These are phyloP conservation scores for Morpho achilles DNA, from an alignment of 2,888 invertebrate genomes.

Conservation along the genomic window DNA sequence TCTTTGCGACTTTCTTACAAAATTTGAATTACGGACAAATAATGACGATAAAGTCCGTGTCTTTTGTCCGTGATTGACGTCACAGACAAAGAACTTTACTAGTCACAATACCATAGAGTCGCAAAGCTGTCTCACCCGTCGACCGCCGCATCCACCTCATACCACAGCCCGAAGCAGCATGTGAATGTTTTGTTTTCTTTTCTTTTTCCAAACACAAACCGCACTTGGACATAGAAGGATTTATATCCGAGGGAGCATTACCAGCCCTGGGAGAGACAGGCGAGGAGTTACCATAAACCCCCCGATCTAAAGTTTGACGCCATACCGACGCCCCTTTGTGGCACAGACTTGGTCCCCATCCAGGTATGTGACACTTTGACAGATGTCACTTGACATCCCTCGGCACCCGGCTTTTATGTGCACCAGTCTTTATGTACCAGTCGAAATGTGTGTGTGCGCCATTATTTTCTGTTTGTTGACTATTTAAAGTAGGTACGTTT, in stretches of 20 bases:
- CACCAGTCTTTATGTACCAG: slow-evolving; percentile 50
- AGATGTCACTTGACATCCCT: slow-evolving; percentile 57
- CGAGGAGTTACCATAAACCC: slow-evolving; percentile 79
- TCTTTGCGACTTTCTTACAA: slow-evolving; percentile 36
- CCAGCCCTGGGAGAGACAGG: slow-evolving; percentile 85
- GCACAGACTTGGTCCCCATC: slow-evolving; percentile 74
- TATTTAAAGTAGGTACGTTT: slow-evolving; percentile 23
- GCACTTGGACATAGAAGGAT: slow-evolving; percentile 78
- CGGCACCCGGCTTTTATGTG: slow-evolving; percentile 68
- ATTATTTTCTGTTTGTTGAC: slow-evolving; percentile 10
- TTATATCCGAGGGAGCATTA: slow-evolving; percentile 81
- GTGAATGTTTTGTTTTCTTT: slow-evolving; percentile 80
- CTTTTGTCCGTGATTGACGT: slow-evolving; percentile 2
- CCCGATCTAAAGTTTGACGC: slow-evolving; percentile 77
- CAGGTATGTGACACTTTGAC: slow-evolving; percentile 70
- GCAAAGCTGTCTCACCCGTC: slow-evolving; percentile 58
- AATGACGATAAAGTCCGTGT: not conserved
- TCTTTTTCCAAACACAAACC: slow-evolving; percentile 77
- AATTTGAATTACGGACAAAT: not conserved
- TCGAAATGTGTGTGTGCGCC: slow-evolving; percentile 46
- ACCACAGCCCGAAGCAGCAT: slow-evolving; percentile 75
- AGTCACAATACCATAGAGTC: slow-evolving; percentile 30
- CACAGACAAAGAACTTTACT: slow-evolving; percentile 3
- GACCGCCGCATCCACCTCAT: slow-evolving; percentile 68
- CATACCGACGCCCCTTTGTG: slow-evolving; percentile 70